These are phyloP conservation scores for Ectobius pallidus DNA, from an alignment of 2,888 invertebrate genomes.

Conservation along the genomic window DNA sequence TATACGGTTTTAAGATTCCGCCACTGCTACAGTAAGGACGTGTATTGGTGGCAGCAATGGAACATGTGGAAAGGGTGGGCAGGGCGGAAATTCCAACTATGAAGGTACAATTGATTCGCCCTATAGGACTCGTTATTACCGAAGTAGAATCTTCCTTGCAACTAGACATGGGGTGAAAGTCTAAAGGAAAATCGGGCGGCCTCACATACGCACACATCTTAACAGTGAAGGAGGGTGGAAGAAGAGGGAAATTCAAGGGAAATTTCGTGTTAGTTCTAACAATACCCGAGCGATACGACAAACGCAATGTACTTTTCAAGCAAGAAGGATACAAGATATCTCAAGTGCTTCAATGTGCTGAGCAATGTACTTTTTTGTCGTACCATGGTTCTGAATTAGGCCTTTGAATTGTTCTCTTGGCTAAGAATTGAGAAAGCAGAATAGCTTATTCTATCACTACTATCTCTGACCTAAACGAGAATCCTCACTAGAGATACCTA, in stretches of 20 bases:
- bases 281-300: slow-evolving; percentile 30
- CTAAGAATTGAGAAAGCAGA: too few species aligned
- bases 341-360: too few species aligned
- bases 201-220: neutral
- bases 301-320: neutral
- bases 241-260: slow-evolving; percentile 27
- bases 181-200: neutral
- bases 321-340: neutral
- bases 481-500: too few species aligned
- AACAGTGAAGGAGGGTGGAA: slow-evolving; percentile 4
- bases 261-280: slow-evolving; percentile 30
- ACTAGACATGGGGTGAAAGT: neutral
- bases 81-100: neutral
- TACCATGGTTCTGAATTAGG: too few species aligned
- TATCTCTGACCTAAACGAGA: too few species aligned
- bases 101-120: slow-evolving; percentile 31
- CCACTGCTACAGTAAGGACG: too few species aligned
- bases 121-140: slow-evolving; percentile 26
- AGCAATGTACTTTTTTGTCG: too few species aligned
- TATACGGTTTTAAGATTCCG: too few species aligned
- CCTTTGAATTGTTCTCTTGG: too few species aligned
- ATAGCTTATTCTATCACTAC: too few species aligned
- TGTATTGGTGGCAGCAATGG: too few species aligned
- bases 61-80: too few species aligned
- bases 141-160: slow-evolving; percentile 17